Evolutionary conservation across 2,113 vertebrate species (phyloP).

Genomic region (Calidris pugnax): DNA sequence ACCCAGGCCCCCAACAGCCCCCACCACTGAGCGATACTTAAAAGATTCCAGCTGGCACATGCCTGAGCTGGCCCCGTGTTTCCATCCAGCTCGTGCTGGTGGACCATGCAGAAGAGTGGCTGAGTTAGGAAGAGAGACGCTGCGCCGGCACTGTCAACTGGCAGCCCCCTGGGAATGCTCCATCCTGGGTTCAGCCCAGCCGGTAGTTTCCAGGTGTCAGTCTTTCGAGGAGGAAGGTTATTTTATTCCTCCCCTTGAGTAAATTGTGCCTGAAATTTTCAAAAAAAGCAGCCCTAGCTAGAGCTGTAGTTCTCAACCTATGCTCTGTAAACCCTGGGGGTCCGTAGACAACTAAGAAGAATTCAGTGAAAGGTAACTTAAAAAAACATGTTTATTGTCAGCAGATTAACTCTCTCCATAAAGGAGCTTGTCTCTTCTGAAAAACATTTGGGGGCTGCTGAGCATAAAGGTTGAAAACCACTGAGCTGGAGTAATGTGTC

Average conservation of each 20-base stretch:
- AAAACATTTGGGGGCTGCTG: not conserved
- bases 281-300: constrained; percentile 1
- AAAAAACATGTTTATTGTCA: not conserved
- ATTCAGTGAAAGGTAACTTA: constrained; percentile 44
- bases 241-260: constrained; percentile 7
- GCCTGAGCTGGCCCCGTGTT: not conserved
- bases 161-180: not conserved
- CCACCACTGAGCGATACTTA: not conserved
- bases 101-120: not conserved
- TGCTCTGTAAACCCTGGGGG: not conserved
- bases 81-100: not conserved
- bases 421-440: not conserved
- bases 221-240: constrained; percentile 19
- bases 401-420: not conserved
- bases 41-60: not conserved
- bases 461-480: constrained; percentile 47
- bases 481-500: constrained; percentile 38
- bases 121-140: not conserved
- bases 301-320: not conserved
- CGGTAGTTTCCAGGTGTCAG: not conserved
- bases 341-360: constrained; percentile 5
- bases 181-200: not conserved
- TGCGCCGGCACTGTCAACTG: not conserved
- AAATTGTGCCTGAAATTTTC: not conserved
- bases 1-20: not conserved